A percentile compares a stretch with the other conserved stretches of the same genome.
Evolutionary conservation across 2,888 invertebrate genomes (phyloP).

Genomic region (Steinernema scapterisci): DNA sequence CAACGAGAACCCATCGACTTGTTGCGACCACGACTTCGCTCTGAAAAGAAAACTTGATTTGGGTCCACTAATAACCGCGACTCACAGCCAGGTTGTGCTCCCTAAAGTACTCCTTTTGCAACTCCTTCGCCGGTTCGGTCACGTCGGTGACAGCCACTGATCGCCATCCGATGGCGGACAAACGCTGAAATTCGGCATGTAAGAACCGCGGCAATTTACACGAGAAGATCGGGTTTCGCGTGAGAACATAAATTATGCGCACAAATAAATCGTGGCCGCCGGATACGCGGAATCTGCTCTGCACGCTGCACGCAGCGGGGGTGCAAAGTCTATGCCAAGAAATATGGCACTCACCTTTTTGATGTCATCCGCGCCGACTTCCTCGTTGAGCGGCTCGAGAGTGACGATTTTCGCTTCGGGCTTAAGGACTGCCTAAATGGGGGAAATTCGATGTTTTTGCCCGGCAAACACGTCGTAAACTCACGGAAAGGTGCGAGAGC

Average conservation of each 20-base stretch:
- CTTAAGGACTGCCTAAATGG: constrained; percentile 45
- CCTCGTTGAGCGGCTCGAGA: constrained; percentile 47
- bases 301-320: neutral
- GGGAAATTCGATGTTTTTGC: neutral
- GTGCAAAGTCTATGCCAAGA: neutral
- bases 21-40: constrained; percentile 31
- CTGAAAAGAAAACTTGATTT: constrained; percentile 34
- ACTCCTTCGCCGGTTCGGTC: constrained; percentile 40
- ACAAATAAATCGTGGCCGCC: neutral
- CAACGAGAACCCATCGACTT: constrained; percentile 40
- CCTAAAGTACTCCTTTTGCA: constrained; percentile 46
- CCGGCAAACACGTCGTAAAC: constrained; percentile 11
- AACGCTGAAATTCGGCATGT: neutral
- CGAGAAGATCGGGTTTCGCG: constrained; percentile 7
- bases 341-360: constrained; percentile 33
- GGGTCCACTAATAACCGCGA: constrained; percentile 1
- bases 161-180: constrained; percentile 3
- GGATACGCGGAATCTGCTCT: neutral
- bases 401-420: constrained; percentile 45
- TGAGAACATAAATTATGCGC: constrained; percentile 15
- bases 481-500: constrained; percentile 36
- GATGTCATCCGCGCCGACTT: constrained; percentile 38
- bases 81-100: constrained; percentile 41
- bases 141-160: constrained; percentile 42
- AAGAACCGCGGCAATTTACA: no score